Evolutionary conservation across 2,113 vertebrate genomes (phyloP), one percentile per base, ranked within the genome.

Genomic region (Cacatua alba): DNA sequence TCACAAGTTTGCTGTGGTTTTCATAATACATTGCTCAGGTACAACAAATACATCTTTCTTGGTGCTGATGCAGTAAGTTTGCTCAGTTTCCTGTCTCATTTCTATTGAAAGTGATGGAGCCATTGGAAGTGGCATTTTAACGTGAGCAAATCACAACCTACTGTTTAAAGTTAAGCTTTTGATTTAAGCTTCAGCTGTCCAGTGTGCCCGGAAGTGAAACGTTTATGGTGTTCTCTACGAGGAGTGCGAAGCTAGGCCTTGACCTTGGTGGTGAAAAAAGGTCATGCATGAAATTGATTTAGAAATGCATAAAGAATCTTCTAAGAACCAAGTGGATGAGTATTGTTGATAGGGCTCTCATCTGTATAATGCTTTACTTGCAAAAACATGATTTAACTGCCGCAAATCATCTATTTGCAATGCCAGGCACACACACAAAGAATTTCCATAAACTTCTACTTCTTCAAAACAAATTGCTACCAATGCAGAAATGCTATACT

Each of bases 261-360:
- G 96, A 97, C 94, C 97, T 88, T 77, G 33, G 79, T 81, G 55
- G 92, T 39, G 48, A 94, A 90, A 84, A 91, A 97, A 95, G 91
- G 91, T 82, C 72, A 93, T 93, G 78, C 65, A 91, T 92, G 91
- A 96, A 97, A 98, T 97, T 97, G 97, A 98, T 97, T 96, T 96
- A 95, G 94, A 97, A 98, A 89, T 81, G 68, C 74, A 88, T 76
- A 77, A 94, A 94, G 90, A 90, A 85, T 79, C 67, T 89, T 92
- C 91, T 80, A 72, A 93, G 77, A 52, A 83, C 52, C 71, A 67
- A 94, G n/a, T 93, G 70, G 92, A 77, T 88, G 57, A 90, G 51
- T 74, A 75, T 26, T 68, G 85, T 84, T 95, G 85, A 64, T 86
- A 68, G 62, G 46, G 55, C 1, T 49, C 75, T 77, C 69, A 53